phyloP scores from a whole-genome alignment of 2,888 invertebrate species.

The Acrocyrtus sp. region DNA sequence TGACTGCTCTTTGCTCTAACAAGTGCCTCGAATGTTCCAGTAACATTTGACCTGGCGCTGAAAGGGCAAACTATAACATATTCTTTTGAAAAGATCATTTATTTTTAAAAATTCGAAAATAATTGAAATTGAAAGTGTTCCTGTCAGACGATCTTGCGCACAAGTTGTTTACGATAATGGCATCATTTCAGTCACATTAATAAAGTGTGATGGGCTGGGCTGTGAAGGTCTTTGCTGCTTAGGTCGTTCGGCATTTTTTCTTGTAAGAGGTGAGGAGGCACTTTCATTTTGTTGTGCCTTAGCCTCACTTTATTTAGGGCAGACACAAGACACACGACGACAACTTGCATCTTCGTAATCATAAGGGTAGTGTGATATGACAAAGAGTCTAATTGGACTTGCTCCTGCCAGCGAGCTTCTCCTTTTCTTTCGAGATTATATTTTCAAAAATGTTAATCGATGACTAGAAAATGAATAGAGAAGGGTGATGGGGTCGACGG shows the following conservation, averaged over 20 bases:
- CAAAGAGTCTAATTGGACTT: no score
- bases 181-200: not conserved
- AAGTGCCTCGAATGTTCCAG: not conserved
- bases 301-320: not conserved
- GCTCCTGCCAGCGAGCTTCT: no score
- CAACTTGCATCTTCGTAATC: no score
- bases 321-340: not conserved
- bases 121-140: not conserved
- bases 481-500: not conserved
- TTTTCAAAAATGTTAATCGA: not conserved
- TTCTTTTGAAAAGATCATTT: no score
- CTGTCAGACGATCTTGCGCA: not conserved
- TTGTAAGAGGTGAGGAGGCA: no score
- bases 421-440: no score
- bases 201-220: not conserved
- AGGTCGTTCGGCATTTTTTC: no score
- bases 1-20: not conserved
- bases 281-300: not conserved
- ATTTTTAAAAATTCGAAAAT: not conserved
- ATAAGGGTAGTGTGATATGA: no score
- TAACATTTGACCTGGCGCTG: no score
- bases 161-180: not conserved
- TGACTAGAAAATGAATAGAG: not conserved
- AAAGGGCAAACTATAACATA: no score
- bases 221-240: not conserved